These are phyloP conservation scores for Dipodomys ordii DNA, from an alignment of 2,113 vertebrate species.

Conservation along the genomic window DNA sequence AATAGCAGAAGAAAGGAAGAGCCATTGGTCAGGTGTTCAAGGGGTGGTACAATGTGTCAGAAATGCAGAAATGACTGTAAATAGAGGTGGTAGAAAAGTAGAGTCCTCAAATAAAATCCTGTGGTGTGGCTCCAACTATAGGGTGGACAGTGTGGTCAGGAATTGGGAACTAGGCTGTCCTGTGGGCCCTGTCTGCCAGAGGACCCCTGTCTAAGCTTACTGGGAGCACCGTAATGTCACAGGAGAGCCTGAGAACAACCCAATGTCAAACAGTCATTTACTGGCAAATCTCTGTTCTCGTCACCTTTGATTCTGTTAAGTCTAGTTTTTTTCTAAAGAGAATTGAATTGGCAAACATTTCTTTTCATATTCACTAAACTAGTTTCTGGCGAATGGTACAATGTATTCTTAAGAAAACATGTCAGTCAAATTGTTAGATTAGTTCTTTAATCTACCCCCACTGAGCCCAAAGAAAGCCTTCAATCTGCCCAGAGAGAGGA, in stretches of 20 bases:
- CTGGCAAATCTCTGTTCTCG: not conserved
- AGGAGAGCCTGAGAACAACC: not conserved
- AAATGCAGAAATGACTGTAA: not conserved
- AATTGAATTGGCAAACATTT: not conserved
- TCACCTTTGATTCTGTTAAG: not conserved
- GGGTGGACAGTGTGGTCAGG: not conserved
- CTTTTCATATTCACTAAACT: not conserved
- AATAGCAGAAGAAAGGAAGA: not conserved
- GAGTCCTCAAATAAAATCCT: not conserved
- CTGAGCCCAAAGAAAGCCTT: not conserved
- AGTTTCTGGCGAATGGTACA: not conserved
- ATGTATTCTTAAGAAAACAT: not conserved
- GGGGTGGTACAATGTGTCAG: not conserved
- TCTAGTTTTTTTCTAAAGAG: constrained; percentile 8
- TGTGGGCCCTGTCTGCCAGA: not conserved
- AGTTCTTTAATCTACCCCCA: not conserved
- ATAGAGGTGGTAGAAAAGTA: not conserved
- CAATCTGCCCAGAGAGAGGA: not conserved
- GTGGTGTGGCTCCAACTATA: not conserved
- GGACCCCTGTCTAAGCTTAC: too few relatives aligned
- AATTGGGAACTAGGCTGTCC: not conserved
- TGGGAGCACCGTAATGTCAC: not conserved
- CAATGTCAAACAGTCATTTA: not conserved
- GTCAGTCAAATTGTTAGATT: not conserved
- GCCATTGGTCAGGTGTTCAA: not conserved